Evolutionary conservation across 53 echinoderm and acorn worm genomes (phyloP).

Genomic region (Temnopleurus reevesii): DNA sequence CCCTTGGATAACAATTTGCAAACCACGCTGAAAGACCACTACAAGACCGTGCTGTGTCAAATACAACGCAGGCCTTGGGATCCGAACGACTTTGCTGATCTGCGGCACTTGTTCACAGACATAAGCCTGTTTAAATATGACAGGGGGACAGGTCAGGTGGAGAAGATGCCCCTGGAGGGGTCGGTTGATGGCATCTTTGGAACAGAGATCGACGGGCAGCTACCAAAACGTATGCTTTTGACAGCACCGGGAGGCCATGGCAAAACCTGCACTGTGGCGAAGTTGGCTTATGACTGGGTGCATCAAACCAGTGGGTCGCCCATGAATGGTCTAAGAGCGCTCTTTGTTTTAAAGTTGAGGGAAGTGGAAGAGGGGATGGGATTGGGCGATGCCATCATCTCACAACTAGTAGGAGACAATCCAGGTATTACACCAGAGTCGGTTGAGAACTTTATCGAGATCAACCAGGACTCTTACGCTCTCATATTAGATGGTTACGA

Average conservation of each 20-base stretch:
- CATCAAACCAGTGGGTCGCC: slow-evolving; percentile 11
- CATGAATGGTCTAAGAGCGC: slow-evolving; percentile 6
- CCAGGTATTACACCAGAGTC: slow-evolving; percentile 26
- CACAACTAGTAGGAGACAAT: slow-evolving; percentile 11
- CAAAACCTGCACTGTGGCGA: slow-evolving; percentile 44
- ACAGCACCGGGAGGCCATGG: slow-evolving; percentile 47
- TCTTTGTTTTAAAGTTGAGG: slow-evolving; percentile 43
- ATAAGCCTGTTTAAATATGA: slow-evolving; percentile 9
- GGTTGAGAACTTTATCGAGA: slow-evolving; percentile 9
- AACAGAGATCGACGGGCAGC: background rate
- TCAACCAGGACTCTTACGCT: background rate
- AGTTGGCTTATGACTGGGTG: slow-evolving; percentile 60
- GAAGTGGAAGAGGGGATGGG: slow-evolving; percentile 6
- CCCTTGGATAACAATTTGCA: background rate
- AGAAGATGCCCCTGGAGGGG: background rate
- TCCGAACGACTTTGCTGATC: slow-evolving; percentile 35
- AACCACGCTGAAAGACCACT: slow-evolving; percentile 29
- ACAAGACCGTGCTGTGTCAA: slow-evolving; percentile 32
- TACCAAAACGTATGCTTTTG: slow-evolving; percentile 32
- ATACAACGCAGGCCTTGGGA: slow-evolving; percentile 54
- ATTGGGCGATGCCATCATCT: slow-evolving; percentile 36
- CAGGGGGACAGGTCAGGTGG: background rate
- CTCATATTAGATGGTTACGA: slow-evolving; percentile 56
- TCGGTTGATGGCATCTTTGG: slow-evolving; percentile 50
- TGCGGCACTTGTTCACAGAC: slow-evolving; percentile 23